These are phyloP conservation scores for Adrianichthys oophorus DNA, from an alignment of 2,797 vertebrate species.

Conservation along the genomic window DNA sequence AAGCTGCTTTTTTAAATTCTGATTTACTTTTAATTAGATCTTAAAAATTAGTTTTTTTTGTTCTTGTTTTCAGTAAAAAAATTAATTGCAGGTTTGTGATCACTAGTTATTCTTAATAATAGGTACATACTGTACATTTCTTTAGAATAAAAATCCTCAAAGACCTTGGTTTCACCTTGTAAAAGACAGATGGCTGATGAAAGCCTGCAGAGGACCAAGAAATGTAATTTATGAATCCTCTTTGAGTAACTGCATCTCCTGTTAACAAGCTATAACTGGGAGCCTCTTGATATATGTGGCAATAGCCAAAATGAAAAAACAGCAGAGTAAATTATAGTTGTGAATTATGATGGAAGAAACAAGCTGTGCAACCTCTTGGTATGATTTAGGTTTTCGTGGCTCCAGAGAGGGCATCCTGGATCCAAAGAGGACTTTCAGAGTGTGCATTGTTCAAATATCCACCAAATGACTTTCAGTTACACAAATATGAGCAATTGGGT, in stretches of 20 bases:
- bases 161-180: constrained; percentile 31
- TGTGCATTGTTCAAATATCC: constrained; percentile 44
- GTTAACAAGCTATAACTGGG: constrained; percentile 34
- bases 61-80: constrained; percentile 2
- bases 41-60: not conserved
- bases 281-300: constrained; percentile 23
- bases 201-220: constrained; percentile 17
- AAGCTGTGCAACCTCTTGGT: constrained; percentile 31
- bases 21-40: not conserved
- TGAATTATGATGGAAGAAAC: constrained; percentile 33
- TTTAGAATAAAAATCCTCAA: constrained; percentile 24
- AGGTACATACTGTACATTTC: not conserved
- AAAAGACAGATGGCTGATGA: constrained; percentile 44
- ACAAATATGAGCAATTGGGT: constrained; percentile 50
- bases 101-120: constrained; percentile 4
- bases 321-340: constrained; percentile 28
- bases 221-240: constrained; percentile 36
- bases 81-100: not conserved
- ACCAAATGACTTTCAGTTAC: constrained; percentile 57
- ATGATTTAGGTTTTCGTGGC: constrained; percentile 20
- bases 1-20: not conserved
- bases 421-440: constrained; percentile 40
- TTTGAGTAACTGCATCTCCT: constrained; percentile 34
- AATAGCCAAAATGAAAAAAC: constrained; percentile 33
- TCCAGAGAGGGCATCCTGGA: constrained; percentile 17